Evolutionary conservation across 1,140 invertebrate species (phyloP).

Genomic region (Trichonephila clavata): DNA sequence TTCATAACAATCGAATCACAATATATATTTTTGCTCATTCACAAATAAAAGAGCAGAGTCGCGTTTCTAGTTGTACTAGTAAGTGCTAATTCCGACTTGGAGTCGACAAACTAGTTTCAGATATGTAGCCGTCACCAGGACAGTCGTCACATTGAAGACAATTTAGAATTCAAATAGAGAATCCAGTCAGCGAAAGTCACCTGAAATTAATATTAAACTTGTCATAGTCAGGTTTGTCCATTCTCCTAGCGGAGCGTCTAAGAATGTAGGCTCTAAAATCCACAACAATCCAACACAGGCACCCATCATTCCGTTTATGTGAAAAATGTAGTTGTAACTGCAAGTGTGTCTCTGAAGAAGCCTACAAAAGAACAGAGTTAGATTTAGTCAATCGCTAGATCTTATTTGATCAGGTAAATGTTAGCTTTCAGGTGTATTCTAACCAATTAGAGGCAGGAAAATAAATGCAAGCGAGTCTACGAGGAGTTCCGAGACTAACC

Average conservation of each 20-base stretch:
- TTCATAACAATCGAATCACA: background rate
- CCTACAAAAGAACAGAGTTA: conserved; percentile 16
- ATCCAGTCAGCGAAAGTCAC: background rate
- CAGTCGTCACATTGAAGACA: background rate
- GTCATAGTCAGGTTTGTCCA: background rate
- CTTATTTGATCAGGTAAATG: too few relatives aligned
- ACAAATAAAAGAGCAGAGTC: too few relatives aligned
- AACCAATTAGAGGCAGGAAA: too few relatives aligned
- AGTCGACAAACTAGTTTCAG: too few relatives aligned
- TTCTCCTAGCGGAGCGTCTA: background rate
- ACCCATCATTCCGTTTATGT: conserved; percentile 40
- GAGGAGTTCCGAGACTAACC: too few relatives aligned
- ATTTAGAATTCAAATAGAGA: background rate
- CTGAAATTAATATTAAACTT: background rate
- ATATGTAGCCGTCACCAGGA: background rate
- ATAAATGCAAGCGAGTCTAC: background rate
- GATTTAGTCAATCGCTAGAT: too few relatives aligned
- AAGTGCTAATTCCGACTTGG: too few relatives aligned
- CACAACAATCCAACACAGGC: conserved; percentile 54
- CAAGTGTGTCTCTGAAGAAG: conserved; percentile 61
- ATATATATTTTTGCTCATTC: background rate
- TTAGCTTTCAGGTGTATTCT: too few relatives aligned
- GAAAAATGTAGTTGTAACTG: conserved; percentile 66
- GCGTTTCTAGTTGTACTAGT: too few relatives aligned
- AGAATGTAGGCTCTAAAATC: conserved; percentile 31